A percentile compares a stretch with the other conserved stretches of the same genome.
phyloP scores from a whole-genome alignment of 1,140 invertebrate genomes.

The Eulimnadia texana region DNA sequence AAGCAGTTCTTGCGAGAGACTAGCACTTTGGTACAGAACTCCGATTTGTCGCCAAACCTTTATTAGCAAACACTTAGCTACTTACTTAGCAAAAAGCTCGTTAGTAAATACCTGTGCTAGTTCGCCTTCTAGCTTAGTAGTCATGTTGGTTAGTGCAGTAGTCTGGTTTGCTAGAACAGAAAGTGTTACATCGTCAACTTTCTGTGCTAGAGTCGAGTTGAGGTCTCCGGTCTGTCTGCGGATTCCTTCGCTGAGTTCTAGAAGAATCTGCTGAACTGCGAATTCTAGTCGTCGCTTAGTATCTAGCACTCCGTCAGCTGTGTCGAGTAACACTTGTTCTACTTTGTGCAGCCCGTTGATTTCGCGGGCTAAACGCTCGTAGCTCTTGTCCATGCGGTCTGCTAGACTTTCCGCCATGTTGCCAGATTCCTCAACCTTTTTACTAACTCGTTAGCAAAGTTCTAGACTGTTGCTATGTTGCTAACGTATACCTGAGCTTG shows the following conservation, averaged over 20 bases:
- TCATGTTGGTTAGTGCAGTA: constrained; percentile 54
- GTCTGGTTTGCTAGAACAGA: constrained; percentile 55
- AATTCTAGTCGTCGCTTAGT: constrained; percentile 71
- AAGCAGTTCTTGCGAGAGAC: constrained; percentile 52
- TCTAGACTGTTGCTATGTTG: not conserved
- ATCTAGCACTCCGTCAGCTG: constrained; percentile 66
- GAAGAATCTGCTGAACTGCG: constrained; percentile 64
- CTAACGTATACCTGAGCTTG: constrained; percentile 14
- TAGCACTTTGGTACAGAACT: constrained; percentile 72
- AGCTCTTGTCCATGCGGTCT: constrained; percentile 38
- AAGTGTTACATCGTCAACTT: constrained; percentile 50
- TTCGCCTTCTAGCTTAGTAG: constrained; percentile 58
- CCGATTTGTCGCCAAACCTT: constrained; percentile 71
- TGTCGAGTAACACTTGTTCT: constrained; percentile 63
- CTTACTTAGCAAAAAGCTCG: not conserved
- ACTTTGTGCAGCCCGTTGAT: constrained; percentile 48
- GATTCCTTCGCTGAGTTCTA: constrained; percentile 56
- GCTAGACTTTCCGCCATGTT: constrained; percentile 38
- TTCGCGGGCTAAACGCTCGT: constrained; percentile 37
- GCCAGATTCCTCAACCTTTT: constrained; percentile 33
- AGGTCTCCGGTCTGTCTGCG: constrained; percentile 43
- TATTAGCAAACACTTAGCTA: no score
- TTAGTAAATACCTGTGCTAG: constrained; percentile 52
- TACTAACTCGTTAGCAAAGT: not conserved
- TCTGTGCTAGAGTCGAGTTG: constrained; percentile 47